Conservation (phyloP, 2,113 vertebrate genomes). For the Electrona antarctica region DNA sequence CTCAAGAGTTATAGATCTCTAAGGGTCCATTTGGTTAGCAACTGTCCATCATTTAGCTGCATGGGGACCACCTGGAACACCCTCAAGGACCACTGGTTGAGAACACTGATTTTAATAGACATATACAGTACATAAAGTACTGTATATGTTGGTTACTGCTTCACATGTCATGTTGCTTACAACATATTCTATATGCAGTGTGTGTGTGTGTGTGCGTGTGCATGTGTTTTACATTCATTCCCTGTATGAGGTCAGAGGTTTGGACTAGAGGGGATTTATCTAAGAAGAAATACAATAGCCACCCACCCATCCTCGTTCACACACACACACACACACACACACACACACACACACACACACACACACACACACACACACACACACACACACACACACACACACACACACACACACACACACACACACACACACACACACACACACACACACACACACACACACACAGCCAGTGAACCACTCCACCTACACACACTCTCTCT, state of each 20-base stretch:
- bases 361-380: conserved; percentile 31
- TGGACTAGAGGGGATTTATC: conserved; percentile 64
- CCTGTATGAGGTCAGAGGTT: neutral
- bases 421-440: conserved; percentile 19
- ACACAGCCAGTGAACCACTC: neutral
- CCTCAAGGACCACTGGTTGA: too few species aligned
- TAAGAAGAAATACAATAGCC: neutral
- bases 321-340: neutral
- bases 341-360: conserved; percentile 12
- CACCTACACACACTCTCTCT: neutral
- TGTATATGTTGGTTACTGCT: too few species aligned
- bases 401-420: conserved; percentile 11
- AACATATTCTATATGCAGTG: neutral
- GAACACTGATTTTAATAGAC: too few species aligned
- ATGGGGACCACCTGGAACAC: too few species aligned
- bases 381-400: conserved; percentile 1
- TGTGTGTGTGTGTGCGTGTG: neutral
- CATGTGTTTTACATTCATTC: neutral
- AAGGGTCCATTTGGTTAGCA: too few species aligned
- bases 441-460: neutral
- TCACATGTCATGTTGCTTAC: neutral
- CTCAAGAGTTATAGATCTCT: too few species aligned
- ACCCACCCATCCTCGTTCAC: too few species aligned
- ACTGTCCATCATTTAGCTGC: too few species aligned
- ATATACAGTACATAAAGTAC: too few species aligned